These are phyloP conservation scores for Napeogenes inachia DNA, from an alignment of 2,888 invertebrate genomes.

Conservation along the genomic window DNA sequence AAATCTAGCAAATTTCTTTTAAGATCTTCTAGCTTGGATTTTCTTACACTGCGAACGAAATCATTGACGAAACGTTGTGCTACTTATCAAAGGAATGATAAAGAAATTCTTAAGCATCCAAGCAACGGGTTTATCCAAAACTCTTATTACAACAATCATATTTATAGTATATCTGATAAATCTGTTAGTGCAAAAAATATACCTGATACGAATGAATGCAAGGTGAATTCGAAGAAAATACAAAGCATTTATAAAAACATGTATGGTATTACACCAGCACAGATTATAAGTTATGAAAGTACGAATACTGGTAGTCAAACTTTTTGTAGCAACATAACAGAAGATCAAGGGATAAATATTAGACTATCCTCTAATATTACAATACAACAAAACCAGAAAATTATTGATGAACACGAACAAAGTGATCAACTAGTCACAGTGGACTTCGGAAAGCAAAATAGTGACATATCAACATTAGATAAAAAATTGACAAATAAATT, in stretches of 20 bases:
- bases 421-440: conserved; percentile 32
- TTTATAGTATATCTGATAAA: neutral
- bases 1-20: conserved; percentile 31
- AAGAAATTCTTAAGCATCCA: conserved; percentile 4
- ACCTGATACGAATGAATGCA: neutral
- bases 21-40: conserved; percentile 45
- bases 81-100: conserved; percentile 31
- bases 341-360: neutral
- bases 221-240: neutral
- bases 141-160: neutral
- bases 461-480: conserved; percentile 25
- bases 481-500: conserved; percentile 18
- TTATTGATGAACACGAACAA: conserved; percentile 25
- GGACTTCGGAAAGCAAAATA: conserved; percentile 33
- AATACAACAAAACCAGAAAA: neutral
- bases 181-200: neutral
- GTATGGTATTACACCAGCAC: conserved; percentile 38
- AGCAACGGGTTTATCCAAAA: neutral
- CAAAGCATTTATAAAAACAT: conserved; percentile 46
- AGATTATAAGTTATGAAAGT: conserved; percentile 35
- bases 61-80: conserved; percentile 44
- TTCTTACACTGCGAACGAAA: conserved; percentile 49
- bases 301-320: neutral
- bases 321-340: neutral
- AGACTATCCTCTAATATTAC: neutral